Base-by-base conservation (phyloP, 2,888 invertebrate genomes). In the Megamerina dolium region DNA sequence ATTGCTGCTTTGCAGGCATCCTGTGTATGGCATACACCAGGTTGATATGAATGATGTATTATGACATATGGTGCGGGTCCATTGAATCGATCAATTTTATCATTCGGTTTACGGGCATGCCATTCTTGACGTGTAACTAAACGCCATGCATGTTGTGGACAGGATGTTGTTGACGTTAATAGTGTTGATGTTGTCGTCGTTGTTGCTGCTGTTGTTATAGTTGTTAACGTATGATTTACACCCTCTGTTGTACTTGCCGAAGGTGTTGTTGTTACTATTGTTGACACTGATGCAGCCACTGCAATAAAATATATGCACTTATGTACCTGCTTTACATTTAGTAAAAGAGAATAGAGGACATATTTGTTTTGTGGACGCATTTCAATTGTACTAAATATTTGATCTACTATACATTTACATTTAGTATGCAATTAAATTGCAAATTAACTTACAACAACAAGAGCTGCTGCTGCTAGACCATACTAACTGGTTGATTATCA, bases 31-130 rank as follows among this genome's bases (percentile, higher is more conserved):
- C 63, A 64, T 19, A 43, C 79, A 1, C 63, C 70, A 1, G 66
- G 72, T 0, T 79, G 78, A 59, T 77, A 79, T 0, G 80, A 79
- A 47, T 68, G 66, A 37, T 68, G 64, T 41, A 66, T 49, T 17
- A 49, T 75, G 30, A 47, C 40, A 29, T 44, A 49, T 6, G 46
- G 41, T 6, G 41, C 41, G 6, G 49, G 0, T 63, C 37, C 41
- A 21, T 31, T 46, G 36, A 44, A 49, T 23, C 40, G 37, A 13
- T 14, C 58, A 18, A 59, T 52, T 0, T 55, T 51, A 5, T 60
- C 73, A 0, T 79, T 66, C 0, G 74, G 69, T 8, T 9, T 19
- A 1, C 62, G 53, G 0, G 79, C 82, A 0, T 62, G 64, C 83
- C 83, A 83, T 34, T 71, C 74, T 1, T 67, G 60, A 6, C 80